phyloP scores from a whole-genome alignment of 1,140 invertebrate species.

The Trichonephila inaurata region DNA sequence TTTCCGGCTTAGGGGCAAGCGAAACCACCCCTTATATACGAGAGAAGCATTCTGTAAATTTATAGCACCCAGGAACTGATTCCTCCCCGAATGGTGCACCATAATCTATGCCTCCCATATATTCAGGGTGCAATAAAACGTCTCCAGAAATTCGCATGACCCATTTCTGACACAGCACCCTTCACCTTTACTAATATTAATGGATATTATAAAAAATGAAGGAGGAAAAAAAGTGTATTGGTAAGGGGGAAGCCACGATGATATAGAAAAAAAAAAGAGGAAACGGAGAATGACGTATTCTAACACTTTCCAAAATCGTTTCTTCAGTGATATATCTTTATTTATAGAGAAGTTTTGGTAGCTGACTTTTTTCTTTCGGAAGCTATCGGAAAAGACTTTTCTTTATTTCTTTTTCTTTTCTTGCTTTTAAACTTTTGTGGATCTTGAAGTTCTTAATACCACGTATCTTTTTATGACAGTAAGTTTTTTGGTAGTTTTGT shows the following conservation, averaged over 20 bases:
- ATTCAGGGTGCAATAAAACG: constrained; percentile 68
- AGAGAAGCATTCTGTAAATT: constrained; percentile 29
- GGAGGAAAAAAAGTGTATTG: constrained; percentile 6
- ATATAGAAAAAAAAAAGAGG: constrained; percentile 21
- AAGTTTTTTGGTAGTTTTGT: not conserved
- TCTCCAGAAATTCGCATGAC: constrained; percentile 39
- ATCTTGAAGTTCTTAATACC: not conserved
- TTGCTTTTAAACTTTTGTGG: not conserved
- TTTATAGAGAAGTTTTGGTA: constrained; percentile 49
- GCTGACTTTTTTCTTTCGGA: not conserved
- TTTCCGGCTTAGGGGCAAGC: not conserved
- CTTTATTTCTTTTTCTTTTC: not conserved
- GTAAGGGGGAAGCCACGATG: not conserved
- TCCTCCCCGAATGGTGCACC: not conserved
- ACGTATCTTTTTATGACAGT: not conserved
- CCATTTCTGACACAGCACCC: constrained; percentile 21
- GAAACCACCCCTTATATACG: constrained; percentile 1
- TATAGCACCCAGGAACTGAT: constrained; percentile 43
- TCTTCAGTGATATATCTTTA: constrained; percentile 45
- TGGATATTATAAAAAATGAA: constrained; percentile 55
- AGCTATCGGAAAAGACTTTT: not conserved
- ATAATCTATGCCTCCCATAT: constrained; percentile 58
- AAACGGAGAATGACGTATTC: constrained; percentile 28
- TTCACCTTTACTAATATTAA: constrained; percentile 61
- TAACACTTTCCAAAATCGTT: constrained; percentile 36